A percentile compares a stretch with the other conserved stretches of the same genome.
Evolutionary conservation across 2,797 vertebrate genomes (phyloP).

Genomic region (Telmatherina bonti): DNA sequence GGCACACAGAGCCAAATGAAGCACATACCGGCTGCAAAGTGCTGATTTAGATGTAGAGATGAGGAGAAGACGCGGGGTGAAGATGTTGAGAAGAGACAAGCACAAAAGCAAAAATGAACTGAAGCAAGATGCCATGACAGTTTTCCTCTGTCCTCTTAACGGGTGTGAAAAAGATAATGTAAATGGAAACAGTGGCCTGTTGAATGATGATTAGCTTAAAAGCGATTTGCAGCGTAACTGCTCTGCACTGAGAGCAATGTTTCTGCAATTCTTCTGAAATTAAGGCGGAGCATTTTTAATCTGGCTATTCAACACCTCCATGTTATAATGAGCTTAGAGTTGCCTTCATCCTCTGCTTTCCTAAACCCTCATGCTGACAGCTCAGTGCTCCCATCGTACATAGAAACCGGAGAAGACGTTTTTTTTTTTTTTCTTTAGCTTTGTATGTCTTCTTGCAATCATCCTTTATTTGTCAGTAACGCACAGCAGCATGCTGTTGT

Average conservation of each 20-base stretch:
- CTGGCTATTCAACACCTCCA: conserved; percentile 74
- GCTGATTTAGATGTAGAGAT: conserved; percentile 48
- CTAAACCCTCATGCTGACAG: conserved; percentile 61
- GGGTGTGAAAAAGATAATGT: conserved; percentile 60
- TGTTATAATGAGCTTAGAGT: conserved; percentile 74
- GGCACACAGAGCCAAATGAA: conserved; percentile 28
- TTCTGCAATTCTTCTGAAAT: conserved; percentile 68
- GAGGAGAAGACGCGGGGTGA: neutral
- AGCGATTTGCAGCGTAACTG: conserved; percentile 58
- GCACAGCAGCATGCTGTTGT: conserved; percentile 10
- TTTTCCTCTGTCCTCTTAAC: conserved; percentile 39
- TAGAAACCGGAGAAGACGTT: conserved; percentile 8
- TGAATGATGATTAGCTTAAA: conserved; percentile 71
- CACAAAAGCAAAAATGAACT: conserved; percentile 20
- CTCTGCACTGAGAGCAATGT: conserved; percentile 54
- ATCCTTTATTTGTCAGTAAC: conserved; percentile 19
- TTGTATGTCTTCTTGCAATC: conserved; percentile 26
- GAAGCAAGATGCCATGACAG: conserved; percentile 56
- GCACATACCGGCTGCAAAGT: conserved; percentile 17
- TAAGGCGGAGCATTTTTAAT: conserved; percentile 69
- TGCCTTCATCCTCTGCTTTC: conserved; percentile 58
- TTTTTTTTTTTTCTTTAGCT: conserved; percentile 19
- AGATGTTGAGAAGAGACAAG: conserved; percentile 3
- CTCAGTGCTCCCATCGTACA: conserved; percentile 37
- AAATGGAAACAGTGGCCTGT: conserved; percentile 58